Evolutionary conservation across 2,113 vertebrate species (phyloP).

Genomic region (Pitta sordida): DNA sequence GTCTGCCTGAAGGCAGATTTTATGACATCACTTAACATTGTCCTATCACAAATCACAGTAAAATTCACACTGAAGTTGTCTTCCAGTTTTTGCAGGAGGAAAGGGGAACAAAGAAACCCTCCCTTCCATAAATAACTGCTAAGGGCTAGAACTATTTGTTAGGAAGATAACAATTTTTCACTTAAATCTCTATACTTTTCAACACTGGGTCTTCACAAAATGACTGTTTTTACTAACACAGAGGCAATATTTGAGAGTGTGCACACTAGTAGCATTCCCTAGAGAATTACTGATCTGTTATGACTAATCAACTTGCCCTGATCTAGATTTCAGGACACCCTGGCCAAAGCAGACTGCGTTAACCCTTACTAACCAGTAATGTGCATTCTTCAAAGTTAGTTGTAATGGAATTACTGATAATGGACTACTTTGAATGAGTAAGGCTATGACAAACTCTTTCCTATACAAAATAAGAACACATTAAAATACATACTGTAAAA

Average conservation of each 20-base stretch:
- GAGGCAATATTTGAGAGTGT: neutral
- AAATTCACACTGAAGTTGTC: neutral
- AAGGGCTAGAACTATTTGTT: neutral
- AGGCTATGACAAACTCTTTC: too few relatives aligned
- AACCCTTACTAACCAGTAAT: accelerated
- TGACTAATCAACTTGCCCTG: neutral
- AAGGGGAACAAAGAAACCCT: neutral
- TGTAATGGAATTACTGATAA: neutral
- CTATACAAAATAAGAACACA: neutral
- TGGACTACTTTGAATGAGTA: neutral
- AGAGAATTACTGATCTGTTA: neutral
- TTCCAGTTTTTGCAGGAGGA: neutral
- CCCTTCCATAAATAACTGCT: neutral
- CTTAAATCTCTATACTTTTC: neutral
- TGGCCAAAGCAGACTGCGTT: neutral
- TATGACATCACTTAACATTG: neutral
- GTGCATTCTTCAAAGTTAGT: neutral
- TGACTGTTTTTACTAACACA: neutral
- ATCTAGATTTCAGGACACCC: neutral
- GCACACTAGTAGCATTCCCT: accelerated
- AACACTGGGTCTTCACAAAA: neutral
- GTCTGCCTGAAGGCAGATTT: neutral
- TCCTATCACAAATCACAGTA: neutral
- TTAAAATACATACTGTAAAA: neutral
- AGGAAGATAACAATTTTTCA: neutral